phyloP scores from a whole-genome alignment of 1,140 invertebrate genomes.

The Contarinia nasturtii region DNA sequence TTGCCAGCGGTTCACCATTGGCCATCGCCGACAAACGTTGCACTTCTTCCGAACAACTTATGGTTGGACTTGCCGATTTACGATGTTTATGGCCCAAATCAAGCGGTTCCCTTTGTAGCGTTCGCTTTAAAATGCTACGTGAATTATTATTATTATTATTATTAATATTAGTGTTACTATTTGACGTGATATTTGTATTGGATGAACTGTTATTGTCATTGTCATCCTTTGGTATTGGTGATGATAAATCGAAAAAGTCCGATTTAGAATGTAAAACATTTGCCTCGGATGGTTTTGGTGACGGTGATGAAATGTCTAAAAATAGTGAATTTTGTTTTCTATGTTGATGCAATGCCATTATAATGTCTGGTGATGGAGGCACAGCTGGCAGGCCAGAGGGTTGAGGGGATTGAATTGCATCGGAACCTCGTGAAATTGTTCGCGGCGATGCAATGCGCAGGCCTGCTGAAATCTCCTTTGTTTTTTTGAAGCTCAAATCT shows the following conservation, averaged over 20 bases:
- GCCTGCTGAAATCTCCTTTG: constrained; percentile 21
- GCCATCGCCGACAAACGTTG: constrained; percentile 11
- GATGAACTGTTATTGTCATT: not conserved
- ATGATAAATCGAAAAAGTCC: not conserved
- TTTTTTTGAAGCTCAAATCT: constrained; percentile 32
- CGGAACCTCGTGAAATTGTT: constrained; percentile 35
- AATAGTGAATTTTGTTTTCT: not conserved
- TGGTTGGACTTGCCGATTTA: constrained; percentile 36
- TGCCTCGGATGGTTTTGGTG: not conserved
- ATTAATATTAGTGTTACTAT: not conserved
- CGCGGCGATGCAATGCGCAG: constrained; percentile 25
- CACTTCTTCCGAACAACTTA: constrained; percentile 37
- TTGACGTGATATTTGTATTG: too few relatives aligned
- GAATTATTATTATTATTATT: not conserved
- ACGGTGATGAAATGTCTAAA: not conserved
- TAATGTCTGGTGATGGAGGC: constrained; percentile 35
- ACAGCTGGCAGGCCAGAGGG: constrained; percentile 41
- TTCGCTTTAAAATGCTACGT: not conserved
- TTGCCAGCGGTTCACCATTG: constrained; percentile 33
- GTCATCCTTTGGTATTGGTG: not conserved
- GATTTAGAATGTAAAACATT: not conserved
- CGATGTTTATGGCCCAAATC: constrained; percentile 37
- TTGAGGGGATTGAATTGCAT: constrained; percentile 41
- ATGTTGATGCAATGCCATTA: constrained; percentile 6
- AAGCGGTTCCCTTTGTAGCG: constrained; percentile 38